These are phyloP conservation scores for Heteromurus nitidus DNA, from an alignment of 2,888 invertebrate genomes.

Conservation along the genomic window DNA sequence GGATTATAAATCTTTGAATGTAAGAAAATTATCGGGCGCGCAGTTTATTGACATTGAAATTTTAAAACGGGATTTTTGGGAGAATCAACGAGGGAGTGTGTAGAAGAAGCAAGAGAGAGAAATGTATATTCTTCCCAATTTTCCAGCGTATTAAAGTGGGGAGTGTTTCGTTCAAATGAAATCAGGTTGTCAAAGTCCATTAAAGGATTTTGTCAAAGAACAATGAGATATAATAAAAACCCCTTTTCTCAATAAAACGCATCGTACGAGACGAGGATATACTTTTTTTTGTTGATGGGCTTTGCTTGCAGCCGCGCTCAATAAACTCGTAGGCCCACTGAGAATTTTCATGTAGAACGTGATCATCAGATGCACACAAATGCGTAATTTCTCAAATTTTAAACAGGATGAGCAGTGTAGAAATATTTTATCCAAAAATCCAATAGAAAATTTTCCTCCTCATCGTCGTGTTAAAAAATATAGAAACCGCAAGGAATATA, in stretches of 20 bases:
- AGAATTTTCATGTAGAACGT: constrained; percentile 6
- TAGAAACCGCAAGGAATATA: neutral
- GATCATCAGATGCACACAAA: no score
- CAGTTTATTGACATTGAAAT: constrained; percentile 10
- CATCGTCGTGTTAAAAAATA: constrained; percentile 7
- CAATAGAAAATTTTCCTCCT: constrained; percentile 47
- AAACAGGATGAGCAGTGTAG: no score
- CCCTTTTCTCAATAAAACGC: constrained; percentile 3
- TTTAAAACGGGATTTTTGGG: no score
- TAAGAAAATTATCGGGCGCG: neutral
- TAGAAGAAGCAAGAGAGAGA: neutral
- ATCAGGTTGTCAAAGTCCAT: constrained; percentile 63
- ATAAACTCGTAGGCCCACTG: no score
- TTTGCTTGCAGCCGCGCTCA: no score
- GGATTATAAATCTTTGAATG: constrained; percentile 39
- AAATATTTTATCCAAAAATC: constrained; percentile 50
- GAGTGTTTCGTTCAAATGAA: constrained; percentile 50
- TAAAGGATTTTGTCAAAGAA: constrained; percentile 60
- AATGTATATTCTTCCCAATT: constrained; percentile 49
- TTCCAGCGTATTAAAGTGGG: constrained; percentile 53
- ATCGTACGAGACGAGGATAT: no score
- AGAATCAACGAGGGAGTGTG: no score
- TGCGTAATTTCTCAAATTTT: no score
- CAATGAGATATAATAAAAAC: constrained; percentile 37
- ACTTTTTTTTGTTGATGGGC: no score